Evolutionary conservation across 2,113 vertebrate species (phyloP).

Genomic region (Gulo gulo): DNA sequence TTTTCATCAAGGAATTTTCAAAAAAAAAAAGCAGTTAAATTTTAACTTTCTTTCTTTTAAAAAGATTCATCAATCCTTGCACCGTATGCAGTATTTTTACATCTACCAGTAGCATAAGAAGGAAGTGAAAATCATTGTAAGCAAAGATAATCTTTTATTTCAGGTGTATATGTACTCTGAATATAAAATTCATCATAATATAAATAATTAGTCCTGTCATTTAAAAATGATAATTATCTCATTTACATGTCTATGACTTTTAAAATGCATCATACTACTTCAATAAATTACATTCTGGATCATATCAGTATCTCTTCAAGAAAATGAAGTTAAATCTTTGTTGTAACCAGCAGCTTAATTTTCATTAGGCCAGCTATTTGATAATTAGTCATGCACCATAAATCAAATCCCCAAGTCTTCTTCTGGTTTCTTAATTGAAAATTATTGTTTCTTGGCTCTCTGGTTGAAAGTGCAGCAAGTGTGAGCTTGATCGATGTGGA

Average conservation of each 20-base stretch:
- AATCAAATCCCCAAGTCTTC: conserved; percentile 96
- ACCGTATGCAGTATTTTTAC: neutral
- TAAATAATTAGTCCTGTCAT: conserved; percentile 70
- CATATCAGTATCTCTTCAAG: conserved; percentile 84
- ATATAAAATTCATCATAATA: conserved; percentile 72
- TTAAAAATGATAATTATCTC: conserved; percentile 80
- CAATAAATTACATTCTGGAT: conserved; percentile 81
- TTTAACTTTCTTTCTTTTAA: neutral
- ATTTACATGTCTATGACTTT: conserved; percentile 78
- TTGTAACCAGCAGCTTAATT: conserved; percentile 90
- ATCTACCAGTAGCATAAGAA: neutral
- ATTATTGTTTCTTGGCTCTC: conserved; percentile 91
- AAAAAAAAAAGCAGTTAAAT: neutral
- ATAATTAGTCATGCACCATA: conserved; percentile 97
- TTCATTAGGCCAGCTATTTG: conserved; percentile 90
- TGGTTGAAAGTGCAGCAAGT: conserved; percentile 89
- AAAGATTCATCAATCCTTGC: neutral
- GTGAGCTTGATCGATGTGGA: conserved; percentile 94
- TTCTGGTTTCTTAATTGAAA: conserved; percentile 97
- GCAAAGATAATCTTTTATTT: conserved; percentile 75
- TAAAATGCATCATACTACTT: conserved; percentile 79
- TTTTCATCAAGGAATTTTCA: neutral
- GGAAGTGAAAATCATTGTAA: conserved; percentile 33
- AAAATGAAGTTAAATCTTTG: conserved; percentile 91
- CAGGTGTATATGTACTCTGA: conserved; percentile 72